Base-by-base conservation (phyloP, 2,888 invertebrate genomes). In the Orthosia cruda region DNA sequence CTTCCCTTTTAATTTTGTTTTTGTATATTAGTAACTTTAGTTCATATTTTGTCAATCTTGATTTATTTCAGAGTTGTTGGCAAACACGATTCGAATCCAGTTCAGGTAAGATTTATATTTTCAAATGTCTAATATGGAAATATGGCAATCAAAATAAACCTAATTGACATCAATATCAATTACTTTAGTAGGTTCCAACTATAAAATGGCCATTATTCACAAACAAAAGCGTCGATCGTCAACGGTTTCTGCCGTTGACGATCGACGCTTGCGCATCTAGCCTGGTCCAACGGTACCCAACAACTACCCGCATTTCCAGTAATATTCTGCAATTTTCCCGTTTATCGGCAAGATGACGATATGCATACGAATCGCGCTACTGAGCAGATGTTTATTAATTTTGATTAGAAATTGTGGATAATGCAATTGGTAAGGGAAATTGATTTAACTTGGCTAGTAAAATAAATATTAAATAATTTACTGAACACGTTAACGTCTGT, bases 301-400 rank as follows among this genome's bases (percentile, higher is more conserved):
- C 13, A 49, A 71, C 5, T 20, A 20, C 18, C 11, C 9, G 52
- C 11, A 40, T 16, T 76, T 47, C n/a, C 18, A 9, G 47, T 47
- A 54, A 47, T 47, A 47, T 75, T 75, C 26, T 47, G 26, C 40
- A 55, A 57, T 72, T 3, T 20, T 16, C 75, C 62, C 18, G 45
- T 54, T 75, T 54, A 63, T 40, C 74, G 49, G 3, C 15, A 15
- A 13, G 12, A 58, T 18, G 15, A 47, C 20, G 32, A 58, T 78
- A 26, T 67, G 49, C 54, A 61, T 68, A 50, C 54, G 20, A 69
- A 78, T 62, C 18, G 63, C 52, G 77, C 55, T 57, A n/a, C 52
- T 16, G 52, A 12, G 3, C 45, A 16, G 49, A 49, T 49, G 32
- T 79, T 70, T 74, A 74, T 65, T 74, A 55, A 55, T 49, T 63